Evolutionary conservation across 2,888 invertebrate genomes (phyloP).

Genomic region (Ophion costatus): DNA sequence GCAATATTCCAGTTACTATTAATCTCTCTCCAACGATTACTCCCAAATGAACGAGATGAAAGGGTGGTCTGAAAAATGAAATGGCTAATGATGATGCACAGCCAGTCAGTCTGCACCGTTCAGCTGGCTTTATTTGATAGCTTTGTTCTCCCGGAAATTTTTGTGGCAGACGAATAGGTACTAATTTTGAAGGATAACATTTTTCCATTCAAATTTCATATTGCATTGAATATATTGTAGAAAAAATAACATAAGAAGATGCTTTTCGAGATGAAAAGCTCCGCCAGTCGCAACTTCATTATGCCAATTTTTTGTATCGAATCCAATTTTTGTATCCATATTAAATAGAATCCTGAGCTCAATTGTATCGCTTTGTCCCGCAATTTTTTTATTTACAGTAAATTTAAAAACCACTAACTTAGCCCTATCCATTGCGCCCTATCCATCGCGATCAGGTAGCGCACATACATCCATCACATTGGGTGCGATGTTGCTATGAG

Average conservation of each 20-base stretch:
- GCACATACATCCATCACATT: no score
- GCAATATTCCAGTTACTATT: constrained; percentile 40
- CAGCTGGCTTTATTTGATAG: background rate
- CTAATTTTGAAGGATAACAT: background rate
- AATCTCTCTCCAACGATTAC: constrained; percentile 14
- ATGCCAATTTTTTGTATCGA: no score
- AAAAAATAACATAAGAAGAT: background rate
- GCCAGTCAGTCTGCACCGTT: background rate
- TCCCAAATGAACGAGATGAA: constrained; percentile 29
- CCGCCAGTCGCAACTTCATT: no score
- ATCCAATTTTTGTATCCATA: no score
- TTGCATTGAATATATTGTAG: background rate
- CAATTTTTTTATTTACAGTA: no score
- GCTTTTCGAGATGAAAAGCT: no score
- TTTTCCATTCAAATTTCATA: background rate
- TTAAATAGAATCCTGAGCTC: no score
- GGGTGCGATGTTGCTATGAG: no score
- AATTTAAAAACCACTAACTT: no score
- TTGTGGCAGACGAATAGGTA: background rate
- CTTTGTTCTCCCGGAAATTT: background rate
- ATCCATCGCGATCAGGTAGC: no score
- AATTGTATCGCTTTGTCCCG: no score
- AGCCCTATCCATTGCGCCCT: no score
- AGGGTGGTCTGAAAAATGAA: constrained; percentile 62
- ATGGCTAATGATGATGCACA: constrained; percentile 27